These are phyloP conservation scores for Anguilla megastoma DNA, from an alignment of 2,797 vertebrate species.

Conservation along the genomic window DNA sequence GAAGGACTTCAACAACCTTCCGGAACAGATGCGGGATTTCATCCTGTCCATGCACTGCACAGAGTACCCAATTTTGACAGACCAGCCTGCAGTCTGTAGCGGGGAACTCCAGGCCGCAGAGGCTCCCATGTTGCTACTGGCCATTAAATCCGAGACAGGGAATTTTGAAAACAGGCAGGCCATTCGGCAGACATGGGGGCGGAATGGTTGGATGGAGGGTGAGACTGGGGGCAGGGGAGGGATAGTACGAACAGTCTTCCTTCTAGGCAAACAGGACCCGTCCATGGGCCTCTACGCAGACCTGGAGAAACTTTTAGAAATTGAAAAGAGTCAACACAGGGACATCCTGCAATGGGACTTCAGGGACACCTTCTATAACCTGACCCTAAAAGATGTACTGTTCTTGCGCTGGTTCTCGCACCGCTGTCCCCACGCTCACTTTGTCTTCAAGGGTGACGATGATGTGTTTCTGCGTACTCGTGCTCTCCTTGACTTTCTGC, in stretches of 20 bases:
- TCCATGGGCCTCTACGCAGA: slow-evolving; percentile 65
- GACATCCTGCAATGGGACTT: slow-evolving; percentile 81
- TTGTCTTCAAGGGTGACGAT: slow-evolving; percentile 78
- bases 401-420: slow-evolving; percentile 73
- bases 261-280: slow-evolving; percentile 73
- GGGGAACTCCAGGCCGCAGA: slow-evolving; percentile 35
- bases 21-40: slow-evolving; percentile 71
- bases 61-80: slow-evolving; percentile 66
- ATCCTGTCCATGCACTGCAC: slow-evolving; percentile 75
- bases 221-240: slow-evolving; percentile 42
- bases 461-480: slow-evolving; percentile 75
- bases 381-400: slow-evolving; percentile 76
- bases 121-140: slow-evolving; percentile 69
- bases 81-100: slow-evolving; percentile 66
- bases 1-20: slow-evolving; percentile 58
- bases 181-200: slow-evolving; percentile 79
- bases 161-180: slow-evolving; percentile 80
- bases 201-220: slow-evolving; percentile 60
- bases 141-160: slow-evolving; percentile 75
- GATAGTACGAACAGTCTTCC: slow-evolving; percentile 68
- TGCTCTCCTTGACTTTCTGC: slow-evolving; percentile 70
- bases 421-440: slow-evolving; percentile 64
- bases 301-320: slow-evolving; percentile 62
- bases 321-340: slow-evolving; percentile 60
- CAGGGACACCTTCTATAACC: slow-evolving; percentile 75